Base-by-base conservation (phyloP, 2,888 invertebrate genomes). In the Drosophila lutescens region DNA sequence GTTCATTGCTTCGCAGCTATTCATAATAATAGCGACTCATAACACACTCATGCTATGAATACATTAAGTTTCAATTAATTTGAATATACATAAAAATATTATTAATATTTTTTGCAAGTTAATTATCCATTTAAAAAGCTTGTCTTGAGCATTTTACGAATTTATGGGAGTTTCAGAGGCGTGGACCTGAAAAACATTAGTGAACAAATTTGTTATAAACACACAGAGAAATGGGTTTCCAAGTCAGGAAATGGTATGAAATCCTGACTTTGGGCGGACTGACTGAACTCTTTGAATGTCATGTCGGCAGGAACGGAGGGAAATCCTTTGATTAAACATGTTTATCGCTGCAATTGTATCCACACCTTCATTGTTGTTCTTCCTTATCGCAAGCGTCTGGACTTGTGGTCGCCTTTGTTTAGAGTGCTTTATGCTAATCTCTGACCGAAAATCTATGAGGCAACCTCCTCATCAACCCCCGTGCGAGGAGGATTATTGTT, bases 391-490 rank as follows among this genome's bases (percentile, higher is more conserved):
- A n/a, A 49, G 49, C 62, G 62, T 63, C 53, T 74, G 72, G 43
- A 49, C 53, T 74, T 74, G 69, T 65, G 69, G 73, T 74, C 70
- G 78, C 67, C 44, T 57, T 68, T 74, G 58, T 75, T 49, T 63
- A 56, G 51, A 60, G 60, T 67, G 54, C 77, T 76, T 77, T 83
- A 80, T 80, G 83, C 67, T 79, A 80, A 84, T 86, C 84, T 86
- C 69, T 78, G 76, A 70, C 74, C 86, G 55, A 86, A 84, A 80
- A 84, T 84, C 86, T 84, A 76, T 74, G 71, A 46, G 47, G 60
- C 73, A 61, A 51, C 47, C 32, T 26, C 40, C 9, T 15, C 55
- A 49, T 36, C 36, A 63, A 72, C 78, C 80, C 83, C 78, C 66
- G 71, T 77, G 73, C 61, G 58, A 36, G 49, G 10, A 30, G 32